Conservation (phyloP, 2,888 invertebrate species). For the Tetragonisca angustula region DNA sequence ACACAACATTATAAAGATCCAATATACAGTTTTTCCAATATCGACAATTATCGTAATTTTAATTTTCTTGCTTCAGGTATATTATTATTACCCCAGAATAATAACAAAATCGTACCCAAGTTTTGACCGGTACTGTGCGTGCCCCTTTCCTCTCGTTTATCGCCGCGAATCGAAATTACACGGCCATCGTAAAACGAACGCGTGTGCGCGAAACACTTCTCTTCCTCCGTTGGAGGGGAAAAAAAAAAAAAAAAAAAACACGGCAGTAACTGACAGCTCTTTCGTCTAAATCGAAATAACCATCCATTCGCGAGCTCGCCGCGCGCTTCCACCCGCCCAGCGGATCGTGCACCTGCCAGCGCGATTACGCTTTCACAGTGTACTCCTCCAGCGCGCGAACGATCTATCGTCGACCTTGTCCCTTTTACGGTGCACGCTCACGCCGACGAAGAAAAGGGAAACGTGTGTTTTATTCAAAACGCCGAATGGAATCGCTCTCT, state of each 20-base stretch:
- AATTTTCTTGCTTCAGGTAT: too few relatives aligned
- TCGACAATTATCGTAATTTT: too few relatives aligned
- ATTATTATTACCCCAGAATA: too few relatives aligned
- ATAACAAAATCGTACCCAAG: too few relatives aligned
- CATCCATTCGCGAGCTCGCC: slow-evolving; percentile 44
- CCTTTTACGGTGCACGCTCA: slow-evolving; percentile 22
- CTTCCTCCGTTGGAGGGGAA: slow-evolving; percentile 30
- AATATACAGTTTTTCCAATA: too few relatives aligned
- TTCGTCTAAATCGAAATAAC: slow-evolving; percentile 65
- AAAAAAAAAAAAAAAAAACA: slow-evolving; percentile 7
- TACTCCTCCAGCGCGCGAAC: slow-evolving; percentile 8
- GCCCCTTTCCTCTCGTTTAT: slow-evolving; percentile 55
- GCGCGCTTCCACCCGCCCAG: slow-evolving; percentile 7
- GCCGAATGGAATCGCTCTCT: background rate
- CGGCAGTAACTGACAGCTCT: slow-evolving; percentile 57
- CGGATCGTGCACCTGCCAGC: slow-evolving; percentile 52
- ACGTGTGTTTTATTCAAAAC: slow-evolving; percentile 43
- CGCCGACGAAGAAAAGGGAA: background rate
- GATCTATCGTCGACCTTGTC: slow-evolving; percentile 5
- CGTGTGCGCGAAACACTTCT: slow-evolving; percentile 37
- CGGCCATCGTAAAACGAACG: slow-evolving; percentile 68
- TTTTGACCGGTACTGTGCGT: slow-evolving; percentile 7
- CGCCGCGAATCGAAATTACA: slow-evolving; percentile 68
- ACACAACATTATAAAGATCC: too few relatives aligned
- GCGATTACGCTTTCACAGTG: slow-evolving; percentile 47